Evolutionary conservation across 2,888 invertebrate species (phyloP), one percentile per base, ranked within the genome.

Genomic region (Platycheirus rosarum): DNA sequence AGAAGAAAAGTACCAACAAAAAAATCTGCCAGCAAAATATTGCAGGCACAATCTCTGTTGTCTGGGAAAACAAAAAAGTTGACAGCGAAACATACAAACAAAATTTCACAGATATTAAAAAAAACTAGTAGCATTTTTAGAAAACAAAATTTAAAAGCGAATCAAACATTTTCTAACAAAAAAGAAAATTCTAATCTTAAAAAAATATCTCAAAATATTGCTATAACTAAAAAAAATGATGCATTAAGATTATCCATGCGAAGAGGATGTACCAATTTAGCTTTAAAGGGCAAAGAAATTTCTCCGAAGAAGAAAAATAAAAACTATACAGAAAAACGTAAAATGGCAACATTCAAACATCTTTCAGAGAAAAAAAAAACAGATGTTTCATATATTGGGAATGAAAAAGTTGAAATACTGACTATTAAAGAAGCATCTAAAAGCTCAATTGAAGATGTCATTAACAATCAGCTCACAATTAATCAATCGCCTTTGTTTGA

Each of bases 241-340:
- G 29, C 18, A 2, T 44, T 42, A 16, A 42, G 60, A 18, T 16
- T 13, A 14, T 29, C 60, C 1, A 44, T 26, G 8, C 44, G 44
- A 11, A 60, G 60, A 9, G 60, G n/a, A 13, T 60, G 60, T 32
- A 60, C 26, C 2, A 44, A 18, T 29, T 16, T 44, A 8, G 29
- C 18, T 44, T 16, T 29, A 16, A 18, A 29, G 44, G 2, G n/a
- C 0, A 44, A 44, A 11, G 29, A 44, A 16, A n/a, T 2, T 2
- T 7, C 23, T 18, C 4, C n/a, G 4, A 29, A 16, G 9, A 29
- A 44, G 44, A 42, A 3, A 18, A 29, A 2, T 1, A 42, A 44
- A 29, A 2, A 8, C 0, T 8, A n/a, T n/a, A 2, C 9, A 1
- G 44, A 60, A 57, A 57, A 57, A 26, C 11, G 11, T 0, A 57